These are phyloP conservation scores for Mimachlamys varia DNA, from an alignment of 2,888 invertebrate species.

Conservation along the genomic window DNA sequence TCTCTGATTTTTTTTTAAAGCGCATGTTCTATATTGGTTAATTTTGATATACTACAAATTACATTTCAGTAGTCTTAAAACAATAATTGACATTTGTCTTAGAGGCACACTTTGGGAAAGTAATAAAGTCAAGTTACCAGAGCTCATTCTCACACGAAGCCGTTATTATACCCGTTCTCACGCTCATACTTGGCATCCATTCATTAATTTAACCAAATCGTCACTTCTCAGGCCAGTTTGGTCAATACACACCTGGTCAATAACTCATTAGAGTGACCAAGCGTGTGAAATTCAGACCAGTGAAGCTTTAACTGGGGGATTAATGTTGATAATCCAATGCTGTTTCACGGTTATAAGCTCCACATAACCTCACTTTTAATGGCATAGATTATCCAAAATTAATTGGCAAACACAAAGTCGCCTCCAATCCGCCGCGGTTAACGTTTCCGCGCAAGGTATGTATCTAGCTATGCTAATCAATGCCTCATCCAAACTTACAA, in stretches of 20 bases:
- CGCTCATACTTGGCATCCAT: background rate
- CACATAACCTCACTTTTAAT: background rate
- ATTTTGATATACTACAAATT: too few relatives aligned
- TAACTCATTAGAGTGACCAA: background rate
- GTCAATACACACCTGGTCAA: conserved; percentile 6
- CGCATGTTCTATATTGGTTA: too few relatives aligned
- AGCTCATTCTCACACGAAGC: background rate
- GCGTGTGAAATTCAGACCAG: background rate
- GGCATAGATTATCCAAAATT: conserved; percentile 11
- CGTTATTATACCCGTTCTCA: background rate
- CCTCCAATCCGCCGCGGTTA: background rate
- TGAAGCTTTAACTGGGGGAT: background rate
- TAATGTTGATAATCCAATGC: background rate
- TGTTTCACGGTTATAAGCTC: background rate
- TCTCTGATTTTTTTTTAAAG: too few relatives aligned
- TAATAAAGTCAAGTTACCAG: too few relatives aligned
- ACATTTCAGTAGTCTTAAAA: too few relatives aligned
- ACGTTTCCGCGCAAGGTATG: background rate
- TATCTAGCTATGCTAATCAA: background rate
- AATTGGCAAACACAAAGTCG: background rate
- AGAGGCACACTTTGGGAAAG: too few relatives aligned
- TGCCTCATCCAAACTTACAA: too few relatives aligned
- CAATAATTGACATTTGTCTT: too few relatives aligned
- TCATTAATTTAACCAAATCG: background rate
- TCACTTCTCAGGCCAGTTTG: background rate